Base-by-base conservation (phyloP, 2,797 vertebrate genomes). In the Macropus fuliginosus region DNA sequence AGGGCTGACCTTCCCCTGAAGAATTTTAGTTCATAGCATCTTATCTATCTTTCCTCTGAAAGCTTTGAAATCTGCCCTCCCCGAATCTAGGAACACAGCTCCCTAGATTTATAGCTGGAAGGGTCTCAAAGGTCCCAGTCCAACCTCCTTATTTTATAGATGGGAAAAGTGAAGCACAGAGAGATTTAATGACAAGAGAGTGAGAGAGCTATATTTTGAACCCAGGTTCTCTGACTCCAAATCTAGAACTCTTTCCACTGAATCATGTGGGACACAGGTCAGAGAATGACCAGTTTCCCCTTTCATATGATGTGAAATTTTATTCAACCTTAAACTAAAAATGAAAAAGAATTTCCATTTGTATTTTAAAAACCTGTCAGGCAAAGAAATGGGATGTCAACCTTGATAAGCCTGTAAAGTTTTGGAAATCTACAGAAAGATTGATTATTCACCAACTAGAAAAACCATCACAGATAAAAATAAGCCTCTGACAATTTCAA, bases 401-500 rank as follows among this genome's bases (percentile, higher is more conserved):
- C 54, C 57, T 28, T 95, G 74, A 87, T 87, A 87, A 87, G 40
- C 74, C 74, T 87, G 40, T 87, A 50, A 87, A 87, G 74, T 87
- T 87, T 87, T 28, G 50, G 74, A 87, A 50, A 50, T 87, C 74
- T 87, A 50, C 74, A 87, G 74, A 50, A 87, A 87, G 21, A 46
- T 9, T 50, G 74, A 87, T 46, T 94, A 90, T 31, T 90, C 56
- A 55, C 55, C 91, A 93, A 95, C 54, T n/a, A 57, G 46, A 93
- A 92, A 96, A 91, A 21, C 87, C 81, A 87, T 91, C 54, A 89
- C 40, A 87, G 46, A 95, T 87, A 87, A 87, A 87, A 87, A 87
- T 87, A 50, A 87, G 74, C 12, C 74, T 87, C 21, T 87, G 40
- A 87, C 74, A 87, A 50, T 12, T 28, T 95, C 10, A 87, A 4